phyloP scores from a whole-genome alignment of 2,797 vertebrate species.

The Sebastes minor region DNA sequence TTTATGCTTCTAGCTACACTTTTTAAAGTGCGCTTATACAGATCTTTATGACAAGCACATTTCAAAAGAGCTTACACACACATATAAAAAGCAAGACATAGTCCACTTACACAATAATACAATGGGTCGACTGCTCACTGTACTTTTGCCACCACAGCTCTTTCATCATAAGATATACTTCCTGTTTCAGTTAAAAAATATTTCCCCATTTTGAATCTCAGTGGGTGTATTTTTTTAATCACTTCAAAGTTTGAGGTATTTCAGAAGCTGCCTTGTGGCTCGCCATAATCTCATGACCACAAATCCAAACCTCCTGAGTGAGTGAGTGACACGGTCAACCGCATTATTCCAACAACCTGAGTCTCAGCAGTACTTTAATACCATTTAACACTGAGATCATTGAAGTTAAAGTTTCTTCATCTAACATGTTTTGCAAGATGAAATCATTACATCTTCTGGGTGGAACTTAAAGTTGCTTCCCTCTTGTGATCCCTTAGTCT shows the following conservation, averaged over 20 bases:
- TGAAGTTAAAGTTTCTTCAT: not conserved
- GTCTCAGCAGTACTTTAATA: not conserved
- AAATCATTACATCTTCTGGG: not conserved
- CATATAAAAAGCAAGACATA: not conserved
- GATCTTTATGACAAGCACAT: not conserved
- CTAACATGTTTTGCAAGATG: not conserved
- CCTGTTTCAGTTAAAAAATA: not conserved
- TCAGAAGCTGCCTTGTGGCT: not conserved
- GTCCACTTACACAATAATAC: not conserved
- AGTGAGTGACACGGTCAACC: no score
- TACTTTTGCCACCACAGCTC: not conserved
- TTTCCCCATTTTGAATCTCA: not conserved
- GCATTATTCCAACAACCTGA: not conserved
- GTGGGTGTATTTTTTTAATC: not conserved
- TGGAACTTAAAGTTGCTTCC: not conserved
- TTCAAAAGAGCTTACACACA: not conserved
- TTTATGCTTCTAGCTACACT: not conserved
- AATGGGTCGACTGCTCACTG: not conserved
- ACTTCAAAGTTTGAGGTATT: not conserved
- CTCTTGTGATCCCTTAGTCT: not conserved
- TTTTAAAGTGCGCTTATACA: not conserved
- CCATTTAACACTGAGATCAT: not conserved
- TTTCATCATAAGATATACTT: slow-evolving; percentile 6
- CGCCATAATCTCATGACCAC: not conserved
- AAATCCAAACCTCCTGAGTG: not conserved